Base-by-base conservation (phyloP, 2,113 vertebrate genomes). In the Cyprinodon tularosa region DNA sequence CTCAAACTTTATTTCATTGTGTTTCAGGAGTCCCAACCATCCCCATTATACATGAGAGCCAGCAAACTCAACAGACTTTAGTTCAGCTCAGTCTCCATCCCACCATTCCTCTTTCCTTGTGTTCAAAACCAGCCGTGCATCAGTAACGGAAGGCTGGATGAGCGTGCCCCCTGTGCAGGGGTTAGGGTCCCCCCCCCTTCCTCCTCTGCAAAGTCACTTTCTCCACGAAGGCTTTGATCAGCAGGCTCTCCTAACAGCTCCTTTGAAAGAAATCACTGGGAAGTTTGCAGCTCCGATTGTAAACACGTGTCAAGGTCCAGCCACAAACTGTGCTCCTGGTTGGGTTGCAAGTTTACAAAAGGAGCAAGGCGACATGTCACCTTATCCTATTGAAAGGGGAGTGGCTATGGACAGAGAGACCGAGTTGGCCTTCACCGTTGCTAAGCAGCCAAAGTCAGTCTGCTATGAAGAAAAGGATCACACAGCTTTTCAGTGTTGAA, bases 391-490 rank as follows among this genome's bases (percentile, higher is more conserved):
- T 74, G 68, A 66, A 53, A 89, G 88, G 87, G 88, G 94, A 93
- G 76, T 66, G 89, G 87, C 84, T 71, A 62, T 3, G 17, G 75
- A 66, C 74, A 61, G 76, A 67, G 36, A 81, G 76, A 77, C 82
- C 36, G 76, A 81, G 88, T 83, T 81, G 83, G 82, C 89, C 91
- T 94, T 95, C 84, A 85, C 65, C 80, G 89, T 92, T 92, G 84
- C 93, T 66, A 84, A 93, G 93, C 87, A 91, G 92, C 88, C 76
- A 83, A 81, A 90, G 85, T 86, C 78, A 80, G 72, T 85, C 85
- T 85, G 92, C 92, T 78, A 86, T 89, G 81, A 88, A 63, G 61
- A 80, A 92, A 83, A 66, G 74, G 86, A 83, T 88, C 86, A 81
- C 81, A 57, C 71, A 53, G 87, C 72, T 72, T 80, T 88, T 83